A percentile compares a stretch with the other conserved stretches of the same genome.
phyloP scores from a whole-genome alignment of 2,797 vertebrate genomes.

The Coracias cyanogaster region DNA sequence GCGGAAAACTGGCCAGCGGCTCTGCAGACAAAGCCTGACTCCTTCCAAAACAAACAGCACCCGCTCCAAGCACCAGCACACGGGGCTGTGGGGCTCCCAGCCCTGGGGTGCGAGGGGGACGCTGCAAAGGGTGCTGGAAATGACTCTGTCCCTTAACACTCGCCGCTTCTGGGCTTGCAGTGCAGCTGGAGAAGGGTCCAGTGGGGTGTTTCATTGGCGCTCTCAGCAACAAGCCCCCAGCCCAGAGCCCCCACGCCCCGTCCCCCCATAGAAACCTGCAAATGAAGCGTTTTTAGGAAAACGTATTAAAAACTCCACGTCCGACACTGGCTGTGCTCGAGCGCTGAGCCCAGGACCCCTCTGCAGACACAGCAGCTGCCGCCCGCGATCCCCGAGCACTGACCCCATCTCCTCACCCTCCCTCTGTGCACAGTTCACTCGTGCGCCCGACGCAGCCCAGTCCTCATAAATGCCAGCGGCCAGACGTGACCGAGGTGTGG shows the following conservation, averaged over 20 bases:
- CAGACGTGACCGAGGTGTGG: conserved; percentile 37
- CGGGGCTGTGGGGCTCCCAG: neutral
- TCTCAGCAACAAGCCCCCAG: neutral
- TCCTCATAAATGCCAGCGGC: neutral
- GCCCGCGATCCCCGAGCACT: accelerated
- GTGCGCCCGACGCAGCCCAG: neutral
- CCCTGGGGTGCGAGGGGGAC: accelerated
- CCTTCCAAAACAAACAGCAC: conserved; percentile 9
- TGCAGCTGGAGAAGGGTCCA: neutral
- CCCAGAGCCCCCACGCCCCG: neutral
- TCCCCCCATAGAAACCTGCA: accelerated
- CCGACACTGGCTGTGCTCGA: accelerated
- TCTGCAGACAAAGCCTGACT: neutral
- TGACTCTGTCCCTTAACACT: neutral
- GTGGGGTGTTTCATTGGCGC: accelerated
- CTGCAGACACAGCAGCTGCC: neutral
- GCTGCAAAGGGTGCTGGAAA: neutral
- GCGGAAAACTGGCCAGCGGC: neutral
- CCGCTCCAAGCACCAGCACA: neutral
- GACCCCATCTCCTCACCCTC: neutral
- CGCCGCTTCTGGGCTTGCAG: neutral
- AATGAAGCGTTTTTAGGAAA: neutral
- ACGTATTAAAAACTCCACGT: accelerated
- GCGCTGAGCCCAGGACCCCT: neutral
- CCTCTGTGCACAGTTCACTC: accelerated